Evolutionary conservation across 2,113 vertebrate species (phyloP), one percentile per base, ranked within the genome.

Genomic region (Perca schrenkii): DNA sequence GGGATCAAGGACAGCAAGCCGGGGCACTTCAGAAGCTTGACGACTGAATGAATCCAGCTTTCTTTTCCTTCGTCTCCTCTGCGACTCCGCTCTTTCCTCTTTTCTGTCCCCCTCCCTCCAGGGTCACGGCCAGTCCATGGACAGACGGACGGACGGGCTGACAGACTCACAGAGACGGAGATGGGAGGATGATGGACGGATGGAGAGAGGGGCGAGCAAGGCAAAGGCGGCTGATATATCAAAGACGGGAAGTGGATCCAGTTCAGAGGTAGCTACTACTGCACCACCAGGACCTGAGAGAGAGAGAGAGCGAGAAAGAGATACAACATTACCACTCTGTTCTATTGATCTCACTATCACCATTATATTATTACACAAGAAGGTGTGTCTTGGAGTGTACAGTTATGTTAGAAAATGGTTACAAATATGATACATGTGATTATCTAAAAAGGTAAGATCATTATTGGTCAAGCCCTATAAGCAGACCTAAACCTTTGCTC

Each of bases 41-140:
- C 25, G 83, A 90, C 88, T 66, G 87, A 89, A 82, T 34, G 76
- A 91, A 93, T 93, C 91, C 92, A 93, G 90, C 88, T 89, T 91
- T 88, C 76, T 85, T 80, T 46, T 57, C 74, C 61, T 57, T 22
- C 5, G 80, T 85, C 61, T 89, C 85, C 79, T 71, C 74, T 79
- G 80, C 60, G 64, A 86, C 92, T 88, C 91, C 82, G 54, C 87
- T 89, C 88, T 91, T 93, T 88, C 83, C 89, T 91, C 31, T 77
- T 80, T 88, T 89, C 88, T 76, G 88, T 91, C 90, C 93, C 93
- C 94, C 93, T 94, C 88, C 83, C 93, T 92, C 81, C 87, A 78
- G 93, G 92, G 90, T 95, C 92, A 95, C 82, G 60, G 90, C 91
- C 90, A 75, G 90, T 93, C 92, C 91, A 93, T 93, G 90, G 90